Evolutionary conservation across 2,113 vertebrate genomes (phyloP).

Genomic region (Trochalopteron elliotii): DNA sequence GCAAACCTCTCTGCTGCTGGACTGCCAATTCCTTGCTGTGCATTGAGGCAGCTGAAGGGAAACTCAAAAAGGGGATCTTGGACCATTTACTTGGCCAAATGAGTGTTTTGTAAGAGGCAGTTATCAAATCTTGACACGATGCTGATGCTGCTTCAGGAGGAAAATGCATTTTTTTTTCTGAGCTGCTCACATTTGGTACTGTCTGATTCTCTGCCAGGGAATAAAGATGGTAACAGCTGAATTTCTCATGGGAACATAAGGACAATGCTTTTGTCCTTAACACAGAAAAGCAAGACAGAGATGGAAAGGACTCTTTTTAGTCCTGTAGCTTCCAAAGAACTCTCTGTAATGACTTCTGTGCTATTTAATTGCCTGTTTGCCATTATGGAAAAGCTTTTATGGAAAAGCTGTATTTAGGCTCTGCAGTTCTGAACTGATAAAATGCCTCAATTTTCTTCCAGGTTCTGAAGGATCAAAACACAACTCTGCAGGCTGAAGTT

Average conservation of each 20-base stretch:
- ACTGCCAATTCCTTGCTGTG: neutral
- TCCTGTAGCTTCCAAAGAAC: neutral
- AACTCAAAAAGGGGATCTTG: neutral
- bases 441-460: constrained; percentile 46
- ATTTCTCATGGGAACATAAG: neutral
- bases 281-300: neutral
- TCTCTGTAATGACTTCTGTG: neutral
- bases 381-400: neutral
- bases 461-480: constrained; percentile 76
- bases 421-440: neutral
- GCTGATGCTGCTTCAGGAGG: neutral
- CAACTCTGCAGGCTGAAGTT: constrained; percentile 72
- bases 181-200: neutral
- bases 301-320: neutral
- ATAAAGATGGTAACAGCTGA: neutral
- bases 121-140: neutral
- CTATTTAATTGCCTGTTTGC: neutral
- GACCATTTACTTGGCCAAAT: neutral
- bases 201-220: neutral
- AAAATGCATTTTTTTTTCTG: neutral
- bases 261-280: neutral
- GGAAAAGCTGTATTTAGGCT: neutral
- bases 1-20: neutral
- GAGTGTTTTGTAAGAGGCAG: neutral
- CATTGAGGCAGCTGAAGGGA: neutral